Conservation (phyloP, 2,113 vertebrate genomes). For the Tragelaphus scriptus region DNA sequence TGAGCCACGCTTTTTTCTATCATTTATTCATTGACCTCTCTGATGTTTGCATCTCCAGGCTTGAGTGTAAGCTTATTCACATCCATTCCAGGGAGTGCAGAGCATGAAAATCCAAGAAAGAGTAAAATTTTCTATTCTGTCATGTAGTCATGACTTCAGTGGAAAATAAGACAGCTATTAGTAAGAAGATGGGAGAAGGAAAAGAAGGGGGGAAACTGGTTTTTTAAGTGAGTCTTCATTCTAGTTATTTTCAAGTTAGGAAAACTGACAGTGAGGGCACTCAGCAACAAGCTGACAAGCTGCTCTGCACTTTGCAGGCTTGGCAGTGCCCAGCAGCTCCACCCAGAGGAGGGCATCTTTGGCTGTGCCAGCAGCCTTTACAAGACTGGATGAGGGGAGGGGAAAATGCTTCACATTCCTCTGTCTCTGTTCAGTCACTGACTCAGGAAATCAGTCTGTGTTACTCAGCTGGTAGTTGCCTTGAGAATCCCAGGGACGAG, state of each 20-base stretch:
- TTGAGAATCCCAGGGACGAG: too few relatives aligned
- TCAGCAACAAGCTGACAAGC: background rate
- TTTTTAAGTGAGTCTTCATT: background rate
- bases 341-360: background rate
- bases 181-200: background rate
- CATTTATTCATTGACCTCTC: background rate
- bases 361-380: background rate
- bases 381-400: background rate
- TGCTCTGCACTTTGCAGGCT: background rate
- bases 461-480: conserved; percentile 13
- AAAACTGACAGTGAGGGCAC: background rate
- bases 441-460: conserved; percentile 57
- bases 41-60: background rate
- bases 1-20: background rate
- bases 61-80: background rate
- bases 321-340: background rate
- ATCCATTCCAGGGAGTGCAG: background rate
- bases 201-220: background rate
- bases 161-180: background rate
- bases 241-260: background rate
- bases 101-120: background rate
- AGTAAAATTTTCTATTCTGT: background rate
- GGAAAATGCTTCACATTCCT: conserved; percentile 56
- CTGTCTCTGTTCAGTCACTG: conserved; percentile 9
- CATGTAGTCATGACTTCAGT: background rate